Percentiles rank a stretch among this genome's conserved stretches.
Evolutionary conservation across 2,888 invertebrate species (phyloP).

Genomic region (Physocephala rufipes): DNA sequence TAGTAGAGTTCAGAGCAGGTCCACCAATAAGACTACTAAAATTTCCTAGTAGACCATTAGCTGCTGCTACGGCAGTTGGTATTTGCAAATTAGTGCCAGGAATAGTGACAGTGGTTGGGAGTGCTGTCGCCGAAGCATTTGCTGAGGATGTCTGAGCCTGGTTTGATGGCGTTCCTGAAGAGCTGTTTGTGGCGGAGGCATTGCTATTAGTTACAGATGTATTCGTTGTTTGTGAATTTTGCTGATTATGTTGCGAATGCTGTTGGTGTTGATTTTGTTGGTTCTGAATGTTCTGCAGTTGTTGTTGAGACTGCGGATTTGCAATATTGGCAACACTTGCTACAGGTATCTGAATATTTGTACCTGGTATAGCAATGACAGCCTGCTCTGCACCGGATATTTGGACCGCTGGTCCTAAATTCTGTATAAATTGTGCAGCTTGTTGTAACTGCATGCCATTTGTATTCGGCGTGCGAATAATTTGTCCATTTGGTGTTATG

Average conservation of each 20-base stretch:
- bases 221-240: constrained; percentile 42
- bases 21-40: constrained; percentile 53
- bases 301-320: constrained; percentile 49
- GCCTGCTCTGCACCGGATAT: constrained; percentile 61
- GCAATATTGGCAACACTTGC: constrained; percentile 54
- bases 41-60: constrained; percentile 62
- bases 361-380: constrained; percentile 70
- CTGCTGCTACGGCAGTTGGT: constrained; percentile 63
- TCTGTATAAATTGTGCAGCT: constrained; percentile 74
- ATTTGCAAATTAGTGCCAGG: constrained; percentile 66
- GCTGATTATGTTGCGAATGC: constrained; percentile 46
- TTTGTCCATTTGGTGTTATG: constrained; percentile 72
- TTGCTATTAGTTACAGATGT: constrained; percentile 21
- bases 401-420: constrained; percentile 70
- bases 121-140: constrained; percentile 46
- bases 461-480: constrained; percentile 74
- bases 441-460: constrained; percentile 51
- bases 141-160: constrained; percentile 37
- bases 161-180: constrained; percentile 15
- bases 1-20: constrained; percentile 48
- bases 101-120: constrained; percentile 62
- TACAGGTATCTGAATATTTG: constrained; percentile 70
- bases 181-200: constrained; percentile 30
- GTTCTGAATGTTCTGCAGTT: constrained; percentile 51
- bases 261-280: constrained; percentile 52